Evolutionary conservation across 1,140 invertebrate genomes (phyloP).

Genomic region (Pinna nobilis): DNA sequence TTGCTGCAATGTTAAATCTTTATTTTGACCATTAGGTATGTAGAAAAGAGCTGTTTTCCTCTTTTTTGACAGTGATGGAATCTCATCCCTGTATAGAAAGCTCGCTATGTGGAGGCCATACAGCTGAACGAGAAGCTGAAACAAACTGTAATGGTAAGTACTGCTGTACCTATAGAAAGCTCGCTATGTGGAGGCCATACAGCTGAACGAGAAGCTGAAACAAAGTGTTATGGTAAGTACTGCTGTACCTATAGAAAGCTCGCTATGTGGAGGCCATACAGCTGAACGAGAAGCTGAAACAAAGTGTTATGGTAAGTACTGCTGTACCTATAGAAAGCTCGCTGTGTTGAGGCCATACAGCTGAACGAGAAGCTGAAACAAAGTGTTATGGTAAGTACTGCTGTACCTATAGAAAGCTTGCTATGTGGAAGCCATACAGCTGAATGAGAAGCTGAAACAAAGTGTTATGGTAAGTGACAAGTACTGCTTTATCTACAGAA

Average conservation of each 20-base stretch:
- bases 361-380: conserved; percentile 71
- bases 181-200: conserved; percentile 73
- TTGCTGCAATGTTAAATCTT: too few species aligned
- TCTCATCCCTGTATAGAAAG: too few species aligned
- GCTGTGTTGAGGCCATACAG: conserved; percentile 73
- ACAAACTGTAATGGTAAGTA: conserved; percentile 57
- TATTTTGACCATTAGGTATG: too few species aligned
- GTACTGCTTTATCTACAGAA: too few species aligned
- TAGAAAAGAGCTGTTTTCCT: too few species aligned
- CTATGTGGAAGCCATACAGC: conserved; percentile 72
- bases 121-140: conserved; percentile 71
- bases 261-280: conserved; percentile 73
- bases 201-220: conserved; percentile 71
- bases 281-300: conserved; percentile 70
- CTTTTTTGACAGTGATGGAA: too few species aligned
- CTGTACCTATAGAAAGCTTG: conserved; percentile 75
- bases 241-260: conserved; percentile 75
- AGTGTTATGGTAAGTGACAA: conserved; percentile 58
- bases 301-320: conserved; percentile 65
- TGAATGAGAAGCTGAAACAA: conserved; percentile 70
- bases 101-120: conserved; percentile 73
- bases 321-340: conserved; percentile 74
- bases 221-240: conserved; percentile 59
- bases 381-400: conserved; percentile 64
- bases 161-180: conserved; percentile 75